Conservation (phyloP, 2,113 vertebrate genomes). For the Boulengeromyrus knoepffleri region DNA sequence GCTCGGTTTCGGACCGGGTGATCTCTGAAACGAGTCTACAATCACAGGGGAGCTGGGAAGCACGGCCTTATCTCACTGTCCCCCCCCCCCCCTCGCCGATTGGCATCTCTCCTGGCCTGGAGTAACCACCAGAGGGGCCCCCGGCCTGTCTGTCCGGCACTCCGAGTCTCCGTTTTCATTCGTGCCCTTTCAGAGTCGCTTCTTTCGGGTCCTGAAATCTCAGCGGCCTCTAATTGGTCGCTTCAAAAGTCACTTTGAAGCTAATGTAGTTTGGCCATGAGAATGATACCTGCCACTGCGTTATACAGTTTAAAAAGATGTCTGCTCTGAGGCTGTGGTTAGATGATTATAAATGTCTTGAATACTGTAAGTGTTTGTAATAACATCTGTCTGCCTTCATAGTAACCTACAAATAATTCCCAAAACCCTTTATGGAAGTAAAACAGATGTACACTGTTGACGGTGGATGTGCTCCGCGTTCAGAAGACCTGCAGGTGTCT, state of each 20-base stretch:
- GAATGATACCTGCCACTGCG: neutral
- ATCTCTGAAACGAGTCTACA: slow-evolving; percentile 29
- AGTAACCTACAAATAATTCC: neutral
- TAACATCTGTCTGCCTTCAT: neutral
- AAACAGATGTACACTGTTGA: neutral
- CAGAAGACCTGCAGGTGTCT: neutral
- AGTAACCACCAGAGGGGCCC: neutral
- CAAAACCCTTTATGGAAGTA: neutral
- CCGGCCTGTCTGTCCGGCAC: neutral
- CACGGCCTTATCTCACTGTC: slow-evolving; percentile 28
- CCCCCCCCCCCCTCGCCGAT: slow-evolving; percentile 18
- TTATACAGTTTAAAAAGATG: neutral
- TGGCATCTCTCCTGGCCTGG: slow-evolving; percentile 24
- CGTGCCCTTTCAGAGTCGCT: neutral
- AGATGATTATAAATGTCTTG: neutral
- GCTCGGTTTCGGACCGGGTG: slow-evolving; percentile 16
- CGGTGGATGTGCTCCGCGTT: slow-evolving; percentile 21
- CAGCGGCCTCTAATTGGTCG: neutral
- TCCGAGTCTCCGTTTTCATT: neutral
- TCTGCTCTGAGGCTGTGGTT: neutral
- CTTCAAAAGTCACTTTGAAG: neutral
- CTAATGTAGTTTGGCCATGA: neutral
- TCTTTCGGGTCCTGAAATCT: neutral
- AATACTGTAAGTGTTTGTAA: neutral
- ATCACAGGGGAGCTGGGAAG: slow-evolving; percentile 31